phyloP scores from a whole-genome alignment of 2,113 vertebrate genomes.

The Paradoxurus hermaphroditus region DNA sequence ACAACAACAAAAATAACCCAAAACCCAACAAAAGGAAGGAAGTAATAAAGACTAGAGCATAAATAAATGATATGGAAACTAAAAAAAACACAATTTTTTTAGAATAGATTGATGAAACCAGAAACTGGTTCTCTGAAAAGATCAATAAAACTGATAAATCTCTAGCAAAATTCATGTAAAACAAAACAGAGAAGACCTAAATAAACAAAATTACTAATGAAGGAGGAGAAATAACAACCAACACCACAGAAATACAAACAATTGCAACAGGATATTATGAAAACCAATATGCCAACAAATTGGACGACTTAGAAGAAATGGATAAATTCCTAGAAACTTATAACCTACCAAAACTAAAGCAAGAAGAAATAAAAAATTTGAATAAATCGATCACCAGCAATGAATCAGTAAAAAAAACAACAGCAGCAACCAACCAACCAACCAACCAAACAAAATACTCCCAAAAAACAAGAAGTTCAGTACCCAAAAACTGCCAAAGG shows the following conservation, averaged over 20 bases:
- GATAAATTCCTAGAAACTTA: neutral
- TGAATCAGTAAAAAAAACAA: neutral
- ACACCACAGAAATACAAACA: neutral
- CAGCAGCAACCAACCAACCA: too few relatives aligned
- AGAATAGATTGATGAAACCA: neutral
- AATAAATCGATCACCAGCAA: neutral
- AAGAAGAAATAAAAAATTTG: neutral
- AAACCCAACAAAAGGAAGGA: neutral
- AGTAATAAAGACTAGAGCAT: neutral
- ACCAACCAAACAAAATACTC: neutral
- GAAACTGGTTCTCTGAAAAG: neutral
- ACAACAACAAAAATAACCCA: neutral
- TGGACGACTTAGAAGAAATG: neutral
- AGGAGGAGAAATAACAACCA: neutral
- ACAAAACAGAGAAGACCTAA: neutral
- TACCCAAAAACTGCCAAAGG: neutral
- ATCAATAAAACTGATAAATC: neutral
- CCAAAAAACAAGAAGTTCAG: neutral
- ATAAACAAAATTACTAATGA: neutral
- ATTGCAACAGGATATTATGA: neutral
- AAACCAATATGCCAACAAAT: neutral
- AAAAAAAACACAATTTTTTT: neutral
- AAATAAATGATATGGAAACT: neutral
- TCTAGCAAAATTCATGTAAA: neutral
- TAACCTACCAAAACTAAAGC: neutral